Percentiles rank a stretch among this genome's conserved stretches.
These are phyloP conservation scores for Cantharis rustica DNA, from an alignment of 2,888 invertebrate species.

Conservation along the genomic window DNA sequence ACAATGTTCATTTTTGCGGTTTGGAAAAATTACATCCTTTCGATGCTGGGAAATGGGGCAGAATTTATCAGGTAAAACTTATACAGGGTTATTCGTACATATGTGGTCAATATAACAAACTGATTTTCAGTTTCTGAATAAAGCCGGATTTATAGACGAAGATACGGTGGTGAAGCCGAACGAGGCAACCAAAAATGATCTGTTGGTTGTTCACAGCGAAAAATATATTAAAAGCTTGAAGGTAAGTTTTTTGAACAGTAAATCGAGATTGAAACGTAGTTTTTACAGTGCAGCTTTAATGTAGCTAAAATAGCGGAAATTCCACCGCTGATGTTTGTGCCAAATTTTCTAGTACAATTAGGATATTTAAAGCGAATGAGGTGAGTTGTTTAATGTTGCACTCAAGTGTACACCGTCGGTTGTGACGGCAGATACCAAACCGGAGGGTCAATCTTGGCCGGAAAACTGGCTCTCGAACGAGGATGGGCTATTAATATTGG, in stretches of 20 bases:
- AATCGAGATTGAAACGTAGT: constrained; percentile 24
- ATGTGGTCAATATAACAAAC: background rate
- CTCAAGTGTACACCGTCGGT: background rate
- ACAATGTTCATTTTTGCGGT: constrained; percentile 81
- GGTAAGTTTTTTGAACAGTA: constrained; percentile 53
- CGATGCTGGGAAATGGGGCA: constrained; percentile 86
- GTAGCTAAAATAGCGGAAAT: constrained; percentile 84
- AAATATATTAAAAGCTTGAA: constrained; percentile 76
- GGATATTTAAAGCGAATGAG: constrained; percentile 80
- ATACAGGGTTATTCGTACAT: constrained; percentile 2
- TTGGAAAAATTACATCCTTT: constrained; percentile 87
- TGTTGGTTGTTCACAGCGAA: constrained; percentile 76
- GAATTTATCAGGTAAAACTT: constrained; percentile 61
- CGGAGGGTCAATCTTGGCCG: constrained; percentile 83
- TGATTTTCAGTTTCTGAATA: constrained; percentile 62
- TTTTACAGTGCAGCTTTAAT: constrained; percentile 72
- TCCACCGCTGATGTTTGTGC: constrained; percentile 72
- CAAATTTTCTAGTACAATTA: constrained; percentile 76
- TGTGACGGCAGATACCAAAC: constrained; percentile 68
- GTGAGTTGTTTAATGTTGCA: constrained; percentile 49
- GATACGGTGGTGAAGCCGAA: constrained; percentile 68
- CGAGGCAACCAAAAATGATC: constrained; percentile 73
- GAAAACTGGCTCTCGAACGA: constrained; percentile 77
- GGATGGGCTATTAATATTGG: constrained; percentile 92
- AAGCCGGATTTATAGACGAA: constrained; percentile 65